Base-by-base conservation (phyloP, 2,113 vertebrate species). In the Antigone vipio region DNA sequence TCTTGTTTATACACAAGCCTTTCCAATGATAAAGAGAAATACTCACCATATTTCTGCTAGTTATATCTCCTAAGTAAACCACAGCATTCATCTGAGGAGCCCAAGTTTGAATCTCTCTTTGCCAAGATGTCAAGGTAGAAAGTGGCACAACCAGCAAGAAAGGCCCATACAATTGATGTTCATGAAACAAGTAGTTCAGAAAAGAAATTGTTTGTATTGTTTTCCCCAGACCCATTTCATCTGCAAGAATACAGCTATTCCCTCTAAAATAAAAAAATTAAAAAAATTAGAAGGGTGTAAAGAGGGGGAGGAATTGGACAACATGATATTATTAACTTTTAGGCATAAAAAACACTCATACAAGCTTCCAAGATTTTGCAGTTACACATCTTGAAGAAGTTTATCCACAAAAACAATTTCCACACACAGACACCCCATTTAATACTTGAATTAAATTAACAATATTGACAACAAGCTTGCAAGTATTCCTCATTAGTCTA, bases 161-260 rank as follows among this genome's bases (percentile, higher is more conserved):
- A 67, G 99, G 99, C 24, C 99, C 99, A 38, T 99, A 99, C 22
- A 99, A 94, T 14, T 99, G 99, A 96, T 99, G 99, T 26, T 99
- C 99, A 11, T 99, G 97, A 90, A 99, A 99, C 96, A 99, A 73
- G 95, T 99, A 99, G 97, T 99, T 99, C 72, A 99, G 97, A 98
- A 99, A 99, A 93, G 98, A 98, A 97, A 99, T 99, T 20, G 99
- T 99, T 98, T 99, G 99, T 97, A 99, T 99, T 47, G 99, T 99
- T 98, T 99, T 99, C 53, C 99, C 99, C 85, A 99, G 97, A 60
- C 99, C 99, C 99, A 99, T 99, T 97, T 99, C 99, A 98, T 99
- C 99, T 23, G 99, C 99, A 35, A 99, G 98, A 97, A 99, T 99
- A 90, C 99, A 99, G 80, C 99, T 99, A 96, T 99, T 99, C 75